Evolutionary conservation across 1,140 invertebrate genomes (phyloP), one percentile per base, ranked within the genome.

Genomic region (Rhopalosiphum maidis): DNA sequence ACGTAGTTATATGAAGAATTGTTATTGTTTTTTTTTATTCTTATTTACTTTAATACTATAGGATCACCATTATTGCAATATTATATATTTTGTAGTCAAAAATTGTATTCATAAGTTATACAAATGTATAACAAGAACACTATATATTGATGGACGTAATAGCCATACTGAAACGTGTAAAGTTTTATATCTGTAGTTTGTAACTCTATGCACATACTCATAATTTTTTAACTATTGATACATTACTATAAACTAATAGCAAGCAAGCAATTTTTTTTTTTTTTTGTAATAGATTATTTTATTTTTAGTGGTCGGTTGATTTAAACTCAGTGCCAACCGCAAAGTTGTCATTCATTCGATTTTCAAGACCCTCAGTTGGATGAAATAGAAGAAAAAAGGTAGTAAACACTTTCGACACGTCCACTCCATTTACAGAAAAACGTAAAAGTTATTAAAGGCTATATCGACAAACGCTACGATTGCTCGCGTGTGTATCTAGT

Each of bases 361-460:
- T 35, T 25, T 6, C 87, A 35, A 68, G 6, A 60, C n/a, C 6
- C 25, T n/a, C 6, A 43, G 18, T 37, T 30, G 43, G 46, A 77
- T 15, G 60, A 90, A 35, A 90, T 2, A 35, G 7, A 68, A 90
- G 6, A 60, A 25, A 25, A 68, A 43, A 90, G n/a, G 37, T 35
- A 55, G 54, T 60, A 90, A 90, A 55, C 55, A 43, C 55, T 68
- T 43, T 68, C 54, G 15, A 90, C 89, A 43, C 89, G 25, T 90
- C 55, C 25, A 7, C 37, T 25, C 89, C 54, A 60, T 90, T 90
- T 60, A 60, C 88, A 30, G 51, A 46, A 90, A 60, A 43, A 60
- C 54, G 54, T 41, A 43, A 68, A 90, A 68, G 54, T 90, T 90
- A 90, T 68, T 68, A n/a, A 68, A 41, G 88, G 88, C 88, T n/a